Percentiles rank a stretch among this genome's conserved stretches.
These are phyloP conservation scores for Bombus superbus DNA, from an alignment of 1,140 invertebrate genomes.

Conservation along the genomic window DNA sequence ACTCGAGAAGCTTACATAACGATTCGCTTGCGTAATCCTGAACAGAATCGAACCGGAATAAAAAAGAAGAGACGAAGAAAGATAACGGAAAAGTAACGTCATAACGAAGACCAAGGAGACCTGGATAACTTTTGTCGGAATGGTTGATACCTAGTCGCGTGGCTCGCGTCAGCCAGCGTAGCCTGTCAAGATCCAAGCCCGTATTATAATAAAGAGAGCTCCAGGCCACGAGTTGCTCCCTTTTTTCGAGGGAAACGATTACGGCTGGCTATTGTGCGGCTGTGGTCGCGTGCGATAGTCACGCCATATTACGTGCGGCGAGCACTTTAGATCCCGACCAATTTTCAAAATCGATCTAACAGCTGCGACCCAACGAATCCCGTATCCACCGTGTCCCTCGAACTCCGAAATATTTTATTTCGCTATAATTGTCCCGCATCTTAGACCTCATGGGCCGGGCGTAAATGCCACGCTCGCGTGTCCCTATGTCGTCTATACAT, in stretches of 20 bases:
- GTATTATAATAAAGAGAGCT: conserved; percentile 52
- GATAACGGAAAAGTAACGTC: background rate
- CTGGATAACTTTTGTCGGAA: conserved; percentile 32
- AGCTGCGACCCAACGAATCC: conserved; percentile 54
- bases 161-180: conserved; percentile 57
- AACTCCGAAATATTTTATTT: conserved; percentile 7
- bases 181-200: conserved; percentile 38
- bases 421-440: conserved; percentile 12
- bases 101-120: background rate
- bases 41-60: background rate
- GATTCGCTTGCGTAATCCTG: background rate
- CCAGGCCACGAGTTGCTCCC: conserved; percentile 26
- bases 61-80: background rate
- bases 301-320: conserved; percentile 68
- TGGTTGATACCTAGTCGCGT: conserved; percentile 66
- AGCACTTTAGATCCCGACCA: conserved; percentile 55
- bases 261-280: conserved; percentile 59
- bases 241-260: conserved; percentile 72
- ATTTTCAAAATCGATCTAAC: conserved; percentile 77
- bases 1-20: background rate
- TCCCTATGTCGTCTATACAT: background rate
- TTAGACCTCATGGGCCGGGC: too few relatives aligned
- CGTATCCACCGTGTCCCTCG: background rate
- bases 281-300: conserved; percentile 76
- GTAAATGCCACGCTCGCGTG: conserved; percentile 8